These are phyloP conservation scores for Dermatemys mawii DNA, from an alignment of 2,113 vertebrate genomes.

Conservation along the genomic window DNA sequence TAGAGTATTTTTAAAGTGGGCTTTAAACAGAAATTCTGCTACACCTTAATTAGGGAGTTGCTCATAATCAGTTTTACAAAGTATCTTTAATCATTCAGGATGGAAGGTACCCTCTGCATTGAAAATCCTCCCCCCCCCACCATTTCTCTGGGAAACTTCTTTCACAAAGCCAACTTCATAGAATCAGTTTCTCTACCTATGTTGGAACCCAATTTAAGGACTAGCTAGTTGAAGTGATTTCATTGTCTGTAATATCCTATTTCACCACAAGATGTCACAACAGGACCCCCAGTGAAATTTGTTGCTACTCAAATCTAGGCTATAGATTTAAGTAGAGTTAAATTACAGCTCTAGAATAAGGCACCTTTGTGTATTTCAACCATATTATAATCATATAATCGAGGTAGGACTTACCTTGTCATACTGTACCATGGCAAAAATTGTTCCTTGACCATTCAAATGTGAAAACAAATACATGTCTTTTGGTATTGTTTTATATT, in stretches of 20 bases:
- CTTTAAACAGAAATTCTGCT: neutral
- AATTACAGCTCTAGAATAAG: neutral
- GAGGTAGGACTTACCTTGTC: neutral
- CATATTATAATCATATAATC: neutral
- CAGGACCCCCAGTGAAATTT: neutral
- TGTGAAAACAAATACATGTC: neutral
- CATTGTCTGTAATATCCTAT: slow-evolving; percentile 27
- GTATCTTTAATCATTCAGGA: neutral
- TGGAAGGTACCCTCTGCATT: neutral
- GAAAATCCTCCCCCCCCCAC: neutral
- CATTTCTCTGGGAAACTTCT: neutral
- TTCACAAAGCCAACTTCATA: neutral
- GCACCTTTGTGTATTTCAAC: fast-evolving
- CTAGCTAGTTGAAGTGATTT: too few relatives aligned
- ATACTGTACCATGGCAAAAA: neutral
- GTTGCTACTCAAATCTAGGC: neutral
- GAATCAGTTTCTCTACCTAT: too few relatives aligned
- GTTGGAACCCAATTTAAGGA: too few relatives aligned
- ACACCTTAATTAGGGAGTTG: neutral
- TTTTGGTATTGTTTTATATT: fast-evolving
- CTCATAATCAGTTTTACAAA: too few relatives aligned
- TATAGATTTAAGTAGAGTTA: neutral
- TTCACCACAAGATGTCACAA: slow-evolving; percentile 69
- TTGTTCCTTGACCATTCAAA: neutral
- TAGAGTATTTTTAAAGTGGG: neutral